Conservation (phyloP, 2,797 vertebrate species). For the Sebastes taczanowskii region DNA sequence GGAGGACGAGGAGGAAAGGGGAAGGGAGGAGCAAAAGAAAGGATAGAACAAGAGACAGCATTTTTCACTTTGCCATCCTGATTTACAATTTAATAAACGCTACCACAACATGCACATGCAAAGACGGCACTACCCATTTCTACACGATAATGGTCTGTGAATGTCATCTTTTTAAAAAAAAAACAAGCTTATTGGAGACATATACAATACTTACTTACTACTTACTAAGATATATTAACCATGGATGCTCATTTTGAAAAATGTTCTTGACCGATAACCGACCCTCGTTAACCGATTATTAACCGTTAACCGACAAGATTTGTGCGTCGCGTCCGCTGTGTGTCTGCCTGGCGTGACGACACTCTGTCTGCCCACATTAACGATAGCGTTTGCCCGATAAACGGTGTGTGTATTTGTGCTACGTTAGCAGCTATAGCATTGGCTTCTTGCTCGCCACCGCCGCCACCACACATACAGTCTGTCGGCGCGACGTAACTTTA, state of each 20-base stretch:
- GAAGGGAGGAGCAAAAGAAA: conserved; percentile 27
- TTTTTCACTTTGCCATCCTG: conserved; percentile 54
- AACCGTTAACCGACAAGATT: no score
- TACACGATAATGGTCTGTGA: conserved; percentile 6
- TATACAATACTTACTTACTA: not conserved
- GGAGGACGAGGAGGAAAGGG: not conserved
- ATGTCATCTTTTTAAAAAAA: not conserved
- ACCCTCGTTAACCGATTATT: no score
- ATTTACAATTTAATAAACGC: conserved; percentile 65
- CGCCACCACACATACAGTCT: no score
- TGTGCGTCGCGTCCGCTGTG: no score
- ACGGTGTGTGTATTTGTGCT: no score
- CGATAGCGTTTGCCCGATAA: no score
- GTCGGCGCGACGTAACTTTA: no score
- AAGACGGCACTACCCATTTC: conserved; percentile 29
- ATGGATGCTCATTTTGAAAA: no score
- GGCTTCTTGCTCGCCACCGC: rapidly evolving
- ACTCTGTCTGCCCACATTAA: no score
- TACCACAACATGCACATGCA: conserved; percentile 25
- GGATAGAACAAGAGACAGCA: conserved; percentile 45
- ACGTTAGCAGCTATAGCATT: no score
- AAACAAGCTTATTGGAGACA: not conserved
- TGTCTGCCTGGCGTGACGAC: rapidly evolving
- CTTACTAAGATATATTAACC: not conserved
- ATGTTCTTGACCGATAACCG: no score